Percentiles rank a stretch among this genome's conserved stretches.
phyloP scores from a whole-genome alignment of 1,140 invertebrate genomes.

The Forficula auricularia region DNA sequence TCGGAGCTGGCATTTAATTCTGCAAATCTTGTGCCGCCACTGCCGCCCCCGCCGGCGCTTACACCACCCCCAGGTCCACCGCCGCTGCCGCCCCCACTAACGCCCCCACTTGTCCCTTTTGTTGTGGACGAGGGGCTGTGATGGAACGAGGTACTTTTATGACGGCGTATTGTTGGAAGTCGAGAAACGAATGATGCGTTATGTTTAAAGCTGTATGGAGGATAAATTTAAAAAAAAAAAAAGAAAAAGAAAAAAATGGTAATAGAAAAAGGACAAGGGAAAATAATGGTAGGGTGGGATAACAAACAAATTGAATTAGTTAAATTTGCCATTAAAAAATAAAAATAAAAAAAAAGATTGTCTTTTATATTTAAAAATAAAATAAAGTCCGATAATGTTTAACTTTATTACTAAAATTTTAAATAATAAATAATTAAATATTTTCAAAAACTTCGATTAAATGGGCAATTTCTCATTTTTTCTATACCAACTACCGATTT shows the following conservation, averaged over 20 bases:
- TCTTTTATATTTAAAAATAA: no score
- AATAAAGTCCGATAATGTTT: no score
- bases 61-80: slow-evolving; percentile 20
- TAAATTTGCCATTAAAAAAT: not conserved
- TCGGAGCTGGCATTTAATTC: slow-evolving; percentile 52
- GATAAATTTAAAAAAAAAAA: slow-evolving; percentile 34
- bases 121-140: slow-evolving; percentile 42
- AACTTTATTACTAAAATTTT: no score
- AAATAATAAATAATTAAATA: no score
- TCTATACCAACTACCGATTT: no score
- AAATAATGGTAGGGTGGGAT: not conserved
- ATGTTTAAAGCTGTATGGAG: slow-evolving; percentile 69
- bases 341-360: not conserved
- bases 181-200: slow-evolving; percentile 78
- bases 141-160: slow-evolving; percentile 55
- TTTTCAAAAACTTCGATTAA: no score
- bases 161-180: slow-evolving; percentile 63
- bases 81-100: slow-evolving; percentile 19
- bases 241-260: not conserved
- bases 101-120: slow-evolving; percentile 13
- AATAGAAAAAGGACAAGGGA: not conserved
- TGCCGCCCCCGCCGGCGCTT: slow-evolving; percentile 17
- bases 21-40: slow-evolving; percentile 35
- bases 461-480: no score
- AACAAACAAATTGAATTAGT: not conserved